Base-by-base conservation (phyloP, 2,888 invertebrate species). In the Tigriopus californicus region DNA sequence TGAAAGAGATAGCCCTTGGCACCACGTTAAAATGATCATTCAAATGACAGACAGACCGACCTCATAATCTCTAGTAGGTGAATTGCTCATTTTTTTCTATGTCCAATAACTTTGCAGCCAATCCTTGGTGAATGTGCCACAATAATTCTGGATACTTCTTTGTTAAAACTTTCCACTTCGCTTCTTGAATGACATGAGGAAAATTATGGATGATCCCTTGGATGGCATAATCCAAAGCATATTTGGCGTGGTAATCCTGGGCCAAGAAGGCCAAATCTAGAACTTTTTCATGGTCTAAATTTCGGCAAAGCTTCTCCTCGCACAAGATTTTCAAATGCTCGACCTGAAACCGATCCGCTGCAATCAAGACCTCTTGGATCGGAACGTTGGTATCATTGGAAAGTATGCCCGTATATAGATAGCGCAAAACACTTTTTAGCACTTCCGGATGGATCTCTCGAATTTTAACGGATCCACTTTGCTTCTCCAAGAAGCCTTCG, bases 61-160 rank as follows among this genome's bases (percentile, higher is more conserved):
- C n/a, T n/a, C n/a, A n/a, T n/a, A n/a, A n/a, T n/a, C n/a, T n/a
- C n/a, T n/a, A n/a, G n/a, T n/a, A n/a, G n/a, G n/a, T n/a, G n/a
- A n/a, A n/a, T n/a, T n/a, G n/a, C n/a, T n/a, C n/a, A n/a, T n/a
- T n/a, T n/a, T n/a, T n/a, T n/a, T n/a, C 33, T 33, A 33, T 3
- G 3, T 33, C 33, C 33, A 33, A 33, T 33, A 33, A 33, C 8
- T 33, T 33, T 33, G 3, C 33, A 33, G 33, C 33, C 33, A 33
- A 8, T 8, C 33, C 33, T 33, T 68, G 58, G 79, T 79, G 44
- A 18, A 44, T 44, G 3, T 44, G 3, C n/a, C 18, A 18, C 18
- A 44, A 44, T 18, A 44, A 44, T 5, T 44, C 44, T 4, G 18
- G 18, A 18, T 44, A 15, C 15, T 44, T 18, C 18, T 44, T 10